Percentiles rank a stretch among this genome's conserved stretches.
Conservation (phyloP, 2,797 vertebrate species). For the Epinephelus coioides region DNA sequence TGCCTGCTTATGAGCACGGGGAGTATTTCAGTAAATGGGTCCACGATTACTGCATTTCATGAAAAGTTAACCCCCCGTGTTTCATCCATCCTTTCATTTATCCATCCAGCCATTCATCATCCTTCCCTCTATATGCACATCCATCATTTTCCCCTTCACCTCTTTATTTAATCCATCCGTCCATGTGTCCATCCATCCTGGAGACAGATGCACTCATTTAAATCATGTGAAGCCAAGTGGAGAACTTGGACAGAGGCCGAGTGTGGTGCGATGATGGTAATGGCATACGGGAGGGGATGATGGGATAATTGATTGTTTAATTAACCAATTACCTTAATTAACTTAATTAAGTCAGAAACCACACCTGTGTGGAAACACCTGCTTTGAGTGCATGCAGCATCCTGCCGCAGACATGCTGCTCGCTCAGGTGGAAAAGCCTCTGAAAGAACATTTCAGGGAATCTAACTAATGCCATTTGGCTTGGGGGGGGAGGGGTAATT, state of each 20-base stretch:
- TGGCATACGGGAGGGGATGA: conserved; percentile 59
- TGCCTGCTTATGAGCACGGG: conserved; percentile 46
- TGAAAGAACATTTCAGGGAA: conserved; percentile 32
- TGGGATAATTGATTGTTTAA: conserved; percentile 78
- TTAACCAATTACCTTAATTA: conserved; percentile 74
- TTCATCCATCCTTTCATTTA: conserved; percentile 22
- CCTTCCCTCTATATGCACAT: conserved; percentile 25
- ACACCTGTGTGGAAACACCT: conserved; percentile 76
- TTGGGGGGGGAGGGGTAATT: conserved; percentile 3
- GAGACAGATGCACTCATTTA: conserved; percentile 68
- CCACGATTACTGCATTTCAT: conserved; percentile 30
- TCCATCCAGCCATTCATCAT: conserved; percentile 22
- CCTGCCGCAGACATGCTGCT: conserved; percentile 21
- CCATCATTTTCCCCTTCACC: conserved; percentile 46
- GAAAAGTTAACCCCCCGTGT: conserved; percentile 30
- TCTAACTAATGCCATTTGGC: conserved; percentile 17
- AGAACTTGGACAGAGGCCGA: conserved; percentile 68
- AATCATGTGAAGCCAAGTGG: conserved; percentile 57
- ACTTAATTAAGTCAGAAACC: conserved; percentile 61
- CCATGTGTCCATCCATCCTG: conserved; percentile 20
- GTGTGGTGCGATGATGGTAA: conserved; percentile 50
- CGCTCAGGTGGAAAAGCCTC: conserved; percentile 33
- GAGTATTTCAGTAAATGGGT: conserved; percentile 29
- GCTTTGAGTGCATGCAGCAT: conserved; percentile 38
- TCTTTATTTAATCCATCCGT: conserved; percentile 35